phyloP scores from a whole-genome alignment of 2,888 invertebrate species.

The Zhengitettix transpicula region DNA sequence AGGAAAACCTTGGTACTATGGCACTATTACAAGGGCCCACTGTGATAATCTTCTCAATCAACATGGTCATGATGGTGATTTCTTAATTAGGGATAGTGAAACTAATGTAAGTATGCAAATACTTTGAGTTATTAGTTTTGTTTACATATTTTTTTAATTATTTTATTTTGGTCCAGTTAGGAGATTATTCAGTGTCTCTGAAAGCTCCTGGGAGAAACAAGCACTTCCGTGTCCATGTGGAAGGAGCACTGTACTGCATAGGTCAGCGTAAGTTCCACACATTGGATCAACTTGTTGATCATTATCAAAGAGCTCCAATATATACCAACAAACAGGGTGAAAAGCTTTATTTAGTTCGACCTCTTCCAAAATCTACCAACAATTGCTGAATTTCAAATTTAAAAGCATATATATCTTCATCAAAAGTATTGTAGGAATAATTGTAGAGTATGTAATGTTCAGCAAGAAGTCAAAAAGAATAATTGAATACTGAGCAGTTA shows the following conservation, averaged over 20 bases:
- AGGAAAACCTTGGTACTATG: conserved; percentile 94
- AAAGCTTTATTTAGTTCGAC: conserved; percentile 89
- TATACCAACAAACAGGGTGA: conserved; percentile 97
- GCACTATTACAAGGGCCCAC: conserved; percentile 85
- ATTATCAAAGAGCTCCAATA: conserved; percentile 97
- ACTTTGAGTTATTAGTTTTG: neutral
- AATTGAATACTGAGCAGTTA: too few species aligned
- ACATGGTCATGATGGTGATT: conserved; percentile 94
- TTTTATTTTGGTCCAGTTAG: conserved; percentile 49
- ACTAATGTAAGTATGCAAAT: conserved; percentile 70
- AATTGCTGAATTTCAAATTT: conserved; percentile 6
- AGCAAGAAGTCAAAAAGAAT: too few species aligned
- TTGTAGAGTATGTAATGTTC: too few species aligned
- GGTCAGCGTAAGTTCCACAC: conserved; percentile 95
- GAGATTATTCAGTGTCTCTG: conserved; percentile 94
- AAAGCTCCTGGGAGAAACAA: conserved; percentile 97
- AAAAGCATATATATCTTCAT: neutral
- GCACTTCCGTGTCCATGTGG: conserved; percentile 96
- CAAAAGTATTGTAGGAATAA: too few species aligned
- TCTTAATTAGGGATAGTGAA: conserved; percentile 96
- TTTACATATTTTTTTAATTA: neutral
- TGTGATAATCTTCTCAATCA: conserved; percentile 91
- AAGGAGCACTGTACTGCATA: conserved; percentile 84
- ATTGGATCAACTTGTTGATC: conserved; percentile 90
- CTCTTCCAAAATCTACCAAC: conserved; percentile 49